Base-by-base conservation (phyloP, 2,797 vertebrate genomes). In the Peromyscus melanophrys region DNA sequence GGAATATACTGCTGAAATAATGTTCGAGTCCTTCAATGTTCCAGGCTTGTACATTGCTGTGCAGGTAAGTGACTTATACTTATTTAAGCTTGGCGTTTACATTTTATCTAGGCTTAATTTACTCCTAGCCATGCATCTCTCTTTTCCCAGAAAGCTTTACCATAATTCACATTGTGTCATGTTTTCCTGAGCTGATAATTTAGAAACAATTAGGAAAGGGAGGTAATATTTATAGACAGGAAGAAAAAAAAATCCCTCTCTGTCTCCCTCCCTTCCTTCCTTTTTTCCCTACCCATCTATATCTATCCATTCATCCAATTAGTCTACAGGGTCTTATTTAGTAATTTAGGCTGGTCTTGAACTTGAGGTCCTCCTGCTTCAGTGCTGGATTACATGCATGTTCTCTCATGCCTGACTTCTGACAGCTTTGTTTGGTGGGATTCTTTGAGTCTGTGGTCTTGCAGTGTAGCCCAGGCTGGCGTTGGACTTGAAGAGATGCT, bases 1-100 rank as follows among this genome's bases (percentile, higher is more conserved):
- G 96, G 99, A 99, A 98, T 99, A 99, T 98, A 99, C 99, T 86
- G 99, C 99, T 95, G 99, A 99, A 99, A 99, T 99, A 98, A 99
- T 99, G 99, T 99, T 99, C 10, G 99, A 99, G 98, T 99, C 99
- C 73, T 99, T 99, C 98, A 99, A 99, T 6, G 99, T 99, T 88
- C 99, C 99, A 12, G 99, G 99, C 43, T 99, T 99, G 98, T 99
- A 99, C 98, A 99, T 99, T 89, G 99, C 99, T 96, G 99, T 99
- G 93, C 99, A 99, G 99, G 99, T 99, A 98, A 94, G 97, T 59
- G 52, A 87, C 16, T 84, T 95, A 11, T 61, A 31, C n/a, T 37
- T 88, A 40, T 29, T 67, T 90, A 94, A 87, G 21, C 27, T 57
- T 93, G 40, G 69, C 43, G 81, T 34, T 86, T 90, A 86, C 31